A percentile compares a stretch with the other conserved stretches of the same genome.
These are phyloP conservation scores for Grammomys surdaster DNA, from an alignment of 2,113 vertebrate species.

Conservation along the genomic window DNA sequence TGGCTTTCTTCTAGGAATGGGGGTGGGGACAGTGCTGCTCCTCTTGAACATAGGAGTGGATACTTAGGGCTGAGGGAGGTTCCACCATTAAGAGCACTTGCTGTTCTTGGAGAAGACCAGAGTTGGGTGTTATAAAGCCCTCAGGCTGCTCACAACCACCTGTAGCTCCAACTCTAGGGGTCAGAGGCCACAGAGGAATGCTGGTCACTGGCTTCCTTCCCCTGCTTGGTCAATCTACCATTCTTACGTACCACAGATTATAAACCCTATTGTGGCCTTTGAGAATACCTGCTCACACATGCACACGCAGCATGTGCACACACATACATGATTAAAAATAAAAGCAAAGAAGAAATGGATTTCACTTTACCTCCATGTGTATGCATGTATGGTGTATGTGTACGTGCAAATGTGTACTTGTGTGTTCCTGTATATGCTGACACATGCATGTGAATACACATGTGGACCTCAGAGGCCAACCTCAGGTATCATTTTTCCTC, in stretches of 20 bases:
- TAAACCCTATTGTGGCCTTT: background rate
- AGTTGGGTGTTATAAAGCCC: background rate
- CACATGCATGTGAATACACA: background rate
- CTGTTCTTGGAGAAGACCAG: background rate
- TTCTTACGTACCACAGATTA: too few relatives aligned
- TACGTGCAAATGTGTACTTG: background rate
- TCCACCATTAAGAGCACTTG: background rate
- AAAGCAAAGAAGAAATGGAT: background rate
- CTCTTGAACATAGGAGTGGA: background rate
- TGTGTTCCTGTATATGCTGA: background rate
- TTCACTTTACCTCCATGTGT: background rate
- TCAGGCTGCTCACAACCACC: background rate
- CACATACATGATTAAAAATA: background rate
- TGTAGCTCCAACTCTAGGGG: background rate
- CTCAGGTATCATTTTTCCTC: background rate
- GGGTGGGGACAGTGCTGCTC: background rate
- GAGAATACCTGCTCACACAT: background rate
- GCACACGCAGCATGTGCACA: accelerated
- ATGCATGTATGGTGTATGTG: background rate
- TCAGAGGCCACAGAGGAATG: too few relatives aligned
- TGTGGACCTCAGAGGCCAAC: background rate
- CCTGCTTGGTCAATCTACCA: too few relatives aligned
- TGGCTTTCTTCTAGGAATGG: background rate
- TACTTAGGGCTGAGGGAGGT: too few relatives aligned
- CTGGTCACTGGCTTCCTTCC: too few relatives aligned